Base-by-base conservation (phyloP, 1,140 invertebrate genomes). In the Caerostris extrusa region DNA sequence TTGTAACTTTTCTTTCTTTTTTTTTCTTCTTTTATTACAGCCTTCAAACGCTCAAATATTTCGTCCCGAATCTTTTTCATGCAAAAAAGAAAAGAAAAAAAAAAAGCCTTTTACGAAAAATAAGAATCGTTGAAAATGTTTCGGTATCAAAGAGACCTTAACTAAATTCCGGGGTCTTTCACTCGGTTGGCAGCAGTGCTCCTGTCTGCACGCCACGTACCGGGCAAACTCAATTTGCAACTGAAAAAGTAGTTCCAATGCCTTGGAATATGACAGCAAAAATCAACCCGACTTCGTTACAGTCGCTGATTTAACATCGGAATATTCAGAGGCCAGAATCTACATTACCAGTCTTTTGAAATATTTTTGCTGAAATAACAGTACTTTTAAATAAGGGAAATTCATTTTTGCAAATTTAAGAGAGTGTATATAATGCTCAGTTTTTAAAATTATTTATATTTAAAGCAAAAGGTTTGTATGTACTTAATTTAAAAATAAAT, bases 111-210 rank as follows among this genome's bases (percentile, higher is more conserved):
- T 77, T 77, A 53, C 10, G 53, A 50, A 34, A 77, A 77, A 77
- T 50, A 77, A 77, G 71, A 77, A 50, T 77, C 14, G 71, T 34
- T 50, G 71, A 77, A 77, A 77, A 77, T 77, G 71, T 77, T 77
- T 77, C 34, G 5, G 10, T 77, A 77, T 77, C 71, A 77, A 77
- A 77, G 71, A 50, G 50, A 77, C 71, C 71, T 50, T 53, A 77
- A 77, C 71, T 34, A 77, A 77, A 53, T 77, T 77, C 71, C 34
- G 34, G 34, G 71, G 34, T 50, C n/a, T n/a, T 77, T 77, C 71
- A 77, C 34, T 77, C 14, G 34, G 7, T 77, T 14, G 34, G 71
- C 34, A 53, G 71, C n/a, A 77, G 71, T 77, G 71, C 71, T 77
- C 53, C 34, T 7, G n/a, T 77, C 34, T 50, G 71, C 34, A 34